phyloP scores from a whole-genome alignment of 2,113 vertebrate species.

The Motacilla tschutschensis region DNA sequence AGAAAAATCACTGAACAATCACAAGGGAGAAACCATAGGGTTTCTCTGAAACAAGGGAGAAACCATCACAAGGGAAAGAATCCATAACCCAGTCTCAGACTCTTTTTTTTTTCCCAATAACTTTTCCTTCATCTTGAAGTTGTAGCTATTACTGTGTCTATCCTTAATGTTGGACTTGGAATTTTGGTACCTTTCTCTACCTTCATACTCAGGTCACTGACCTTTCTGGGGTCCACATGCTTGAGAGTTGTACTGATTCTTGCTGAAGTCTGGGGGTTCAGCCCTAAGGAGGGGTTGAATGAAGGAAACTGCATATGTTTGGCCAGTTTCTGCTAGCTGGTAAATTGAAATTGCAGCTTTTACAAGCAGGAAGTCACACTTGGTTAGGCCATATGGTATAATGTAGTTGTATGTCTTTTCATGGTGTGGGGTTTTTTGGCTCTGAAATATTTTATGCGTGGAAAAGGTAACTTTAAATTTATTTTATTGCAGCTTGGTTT shows the following conservation, averaged over 20 bases:
- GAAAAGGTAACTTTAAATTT: neutral
- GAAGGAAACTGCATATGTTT: neutral
- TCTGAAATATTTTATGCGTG: neutral
- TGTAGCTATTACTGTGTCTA: neutral
- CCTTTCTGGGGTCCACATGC: neutral
- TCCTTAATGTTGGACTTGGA: neutral
- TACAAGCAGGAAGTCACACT: neutral
- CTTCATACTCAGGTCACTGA: neutral
- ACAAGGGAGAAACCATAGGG: neutral
- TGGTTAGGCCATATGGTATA: neutral
- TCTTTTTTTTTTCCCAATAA: neutral
- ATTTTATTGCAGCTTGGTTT: neutral
- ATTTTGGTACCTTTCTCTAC: neutral
- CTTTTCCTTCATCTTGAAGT: neutral
- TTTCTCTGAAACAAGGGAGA: neutral
- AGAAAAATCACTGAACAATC: neutral
- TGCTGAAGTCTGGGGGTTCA: neutral
- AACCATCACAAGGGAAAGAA: no score
- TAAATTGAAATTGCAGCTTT: neutral
- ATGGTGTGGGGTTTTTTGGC: neutral
- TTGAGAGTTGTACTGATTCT: neutral
- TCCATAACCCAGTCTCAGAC: neutral
- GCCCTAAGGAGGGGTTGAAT: neutral
- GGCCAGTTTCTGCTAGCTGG: neutral
- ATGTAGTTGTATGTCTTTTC: neutral